Evolutionary conservation across 2,888 invertebrate species (phyloP).

Genomic region (Leptopterna dolabrata): DNA sequence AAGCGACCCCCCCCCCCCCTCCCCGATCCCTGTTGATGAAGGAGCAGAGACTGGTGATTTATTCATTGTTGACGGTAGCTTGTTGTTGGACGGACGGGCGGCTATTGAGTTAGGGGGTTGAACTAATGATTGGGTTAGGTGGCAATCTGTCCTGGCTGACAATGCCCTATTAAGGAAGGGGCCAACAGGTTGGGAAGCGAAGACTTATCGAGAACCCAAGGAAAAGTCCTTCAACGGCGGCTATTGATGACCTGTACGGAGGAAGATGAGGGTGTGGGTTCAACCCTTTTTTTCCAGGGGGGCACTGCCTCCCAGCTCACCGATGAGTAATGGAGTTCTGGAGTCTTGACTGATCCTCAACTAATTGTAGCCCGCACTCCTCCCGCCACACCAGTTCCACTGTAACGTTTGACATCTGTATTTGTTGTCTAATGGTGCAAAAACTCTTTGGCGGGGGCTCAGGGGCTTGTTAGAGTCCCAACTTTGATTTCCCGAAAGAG

Average conservation of each 20-base stretch:
- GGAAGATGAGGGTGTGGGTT: not conserved
- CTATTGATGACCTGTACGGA: slow-evolving; percentile 41
- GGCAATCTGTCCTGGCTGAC: slow-evolving; percentile 53
- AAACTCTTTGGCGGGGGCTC: slow-evolving; percentile 39
- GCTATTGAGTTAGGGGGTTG: slow-evolving; percentile 52
- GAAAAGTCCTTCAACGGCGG: slow-evolving; percentile 18
- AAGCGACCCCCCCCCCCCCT: not conserved
- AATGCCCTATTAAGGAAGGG: slow-evolving; percentile 51
- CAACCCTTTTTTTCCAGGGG: not conserved
- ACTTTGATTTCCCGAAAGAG: slow-evolving; percentile 42
- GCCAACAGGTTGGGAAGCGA: slow-evolving; percentile 51
- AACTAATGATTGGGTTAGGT: slow-evolving; percentile 53
- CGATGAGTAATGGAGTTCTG: slow-evolving; percentile 40
- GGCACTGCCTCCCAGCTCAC: not conserved
- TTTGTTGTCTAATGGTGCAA: slow-evolving; percentile 53
- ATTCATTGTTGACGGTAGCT: slow-evolving; percentile 52
- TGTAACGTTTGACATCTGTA: slow-evolving; percentile 44
- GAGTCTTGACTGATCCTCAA: slow-evolving; percentile 34
- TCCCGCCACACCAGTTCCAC: not conserved
- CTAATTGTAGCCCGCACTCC: slow-evolving; percentile 22
- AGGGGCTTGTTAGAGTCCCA: slow-evolving; percentile 42
- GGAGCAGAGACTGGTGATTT: slow-evolving; percentile 39
- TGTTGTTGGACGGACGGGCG: slow-evolving; percentile 42
- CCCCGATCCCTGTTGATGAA: not conserved
- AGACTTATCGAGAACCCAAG: slow-evolving; percentile 45